These are phyloP conservation scores for Porites lutea DNA, from an alignment of 64 coral and sea anemone species.

Conservation along the genomic window DNA sequence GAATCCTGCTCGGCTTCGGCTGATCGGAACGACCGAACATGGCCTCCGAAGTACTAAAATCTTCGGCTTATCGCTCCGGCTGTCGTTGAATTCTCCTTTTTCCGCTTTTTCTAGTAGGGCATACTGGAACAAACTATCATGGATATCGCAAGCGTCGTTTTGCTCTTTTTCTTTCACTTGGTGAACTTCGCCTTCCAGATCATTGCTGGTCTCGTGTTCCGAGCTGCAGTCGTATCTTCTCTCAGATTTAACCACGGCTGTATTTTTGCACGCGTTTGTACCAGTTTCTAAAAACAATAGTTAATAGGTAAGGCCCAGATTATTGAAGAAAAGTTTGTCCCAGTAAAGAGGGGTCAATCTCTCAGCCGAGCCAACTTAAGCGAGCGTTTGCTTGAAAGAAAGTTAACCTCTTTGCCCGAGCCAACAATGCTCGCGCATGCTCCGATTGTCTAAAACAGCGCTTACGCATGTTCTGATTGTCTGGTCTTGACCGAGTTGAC, in stretches of 20 bases:
- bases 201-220: neutral
- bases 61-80: neutral
- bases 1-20: neutral
- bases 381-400: too few relatives aligned
- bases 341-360: too few relatives aligned
- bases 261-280: neutral
- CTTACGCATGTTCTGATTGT: too few relatives aligned
- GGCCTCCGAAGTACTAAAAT: conserved; percentile 7
- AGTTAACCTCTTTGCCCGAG: too few relatives aligned
- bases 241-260: neutral
- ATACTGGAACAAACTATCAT: neutral
- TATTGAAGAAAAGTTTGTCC: too few relatives aligned
- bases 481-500: too few relatives aligned
- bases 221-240: neutral
- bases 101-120: neutral
- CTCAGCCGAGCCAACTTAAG: too few relatives aligned
- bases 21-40: conserved; percentile 3
- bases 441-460: too few relatives aligned
- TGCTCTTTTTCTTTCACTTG: neutral
- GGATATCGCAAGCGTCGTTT: neutral
- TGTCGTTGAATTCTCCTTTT: neutral
- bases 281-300: neutral
- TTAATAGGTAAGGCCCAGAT: too few relatives aligned
- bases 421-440: too few relatives aligned
- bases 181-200: neutral